Evolutionary conservation across 2,113 vertebrate species (phyloP).

Genomic region (Podocnemis expansa): DNA sequence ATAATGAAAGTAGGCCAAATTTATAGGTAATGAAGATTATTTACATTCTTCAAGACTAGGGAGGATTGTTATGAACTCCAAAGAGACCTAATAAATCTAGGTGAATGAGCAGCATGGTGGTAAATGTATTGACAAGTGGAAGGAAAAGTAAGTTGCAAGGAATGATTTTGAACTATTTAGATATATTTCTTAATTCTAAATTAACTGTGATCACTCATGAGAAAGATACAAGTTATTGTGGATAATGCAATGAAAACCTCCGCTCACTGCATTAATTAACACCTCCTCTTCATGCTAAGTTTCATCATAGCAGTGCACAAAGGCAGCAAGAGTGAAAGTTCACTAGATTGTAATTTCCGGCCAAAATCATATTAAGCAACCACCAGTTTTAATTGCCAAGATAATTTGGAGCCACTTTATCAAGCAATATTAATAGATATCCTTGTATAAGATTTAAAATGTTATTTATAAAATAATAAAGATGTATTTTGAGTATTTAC

Average conservation of each 20-base stretch:
- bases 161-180: background rate
- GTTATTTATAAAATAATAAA: background rate
- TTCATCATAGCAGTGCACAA: background rate
- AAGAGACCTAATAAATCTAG: background rate
- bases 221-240: background rate
- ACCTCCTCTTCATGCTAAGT: background rate
- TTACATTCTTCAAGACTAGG: background rate
- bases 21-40: background rate
- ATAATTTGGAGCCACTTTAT: background rate
- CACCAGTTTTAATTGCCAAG: background rate
- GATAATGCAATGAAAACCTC: background rate
- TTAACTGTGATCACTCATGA: background rate
- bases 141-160: background rate
- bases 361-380: background rate
- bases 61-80: background rate
- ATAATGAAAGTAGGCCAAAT: background rate
- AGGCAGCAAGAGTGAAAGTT: background rate
- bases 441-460: background rate
- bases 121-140: background rate
- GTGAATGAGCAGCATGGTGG: background rate
- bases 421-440: background rate
- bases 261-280: background rate
- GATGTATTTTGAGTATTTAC: background rate
- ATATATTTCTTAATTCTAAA: slow-evolving; percentile 1
- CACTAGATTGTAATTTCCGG: background rate